Conservation (phyloP, 2,797 vertebrate species). For the Acridotheres tristis region DNA sequence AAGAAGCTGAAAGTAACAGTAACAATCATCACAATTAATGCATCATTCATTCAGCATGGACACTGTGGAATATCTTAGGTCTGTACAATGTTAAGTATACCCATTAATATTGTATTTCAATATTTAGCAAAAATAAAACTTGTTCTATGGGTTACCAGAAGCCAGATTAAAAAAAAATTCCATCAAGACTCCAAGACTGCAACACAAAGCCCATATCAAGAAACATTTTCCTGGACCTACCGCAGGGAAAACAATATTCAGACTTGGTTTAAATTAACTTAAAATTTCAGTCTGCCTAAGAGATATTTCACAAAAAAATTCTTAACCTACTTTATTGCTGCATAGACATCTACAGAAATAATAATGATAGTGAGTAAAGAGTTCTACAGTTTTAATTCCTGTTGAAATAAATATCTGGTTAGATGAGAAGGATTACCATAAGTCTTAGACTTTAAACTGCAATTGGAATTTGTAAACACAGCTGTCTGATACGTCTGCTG, state of each 20-base stretch:
- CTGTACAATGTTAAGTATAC: background rate
- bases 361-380: background rate
- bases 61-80: background rate
- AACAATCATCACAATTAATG: background rate
- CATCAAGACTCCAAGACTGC: background rate
- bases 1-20: background rate
- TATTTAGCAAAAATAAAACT: background rate
- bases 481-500: background rate
- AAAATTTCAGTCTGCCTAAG: background rate
- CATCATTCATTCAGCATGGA: background rate
- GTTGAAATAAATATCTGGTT: slow-evolving; percentile 26
- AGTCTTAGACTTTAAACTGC: slow-evolving; percentile 10
- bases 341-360: background rate
- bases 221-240: background rate
- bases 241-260: background rate
- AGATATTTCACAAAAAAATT: background rate
- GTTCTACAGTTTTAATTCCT: background rate
- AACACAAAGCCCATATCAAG: background rate
- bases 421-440: slow-evolving; percentile 30
- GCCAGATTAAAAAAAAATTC: background rate
- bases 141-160: background rate
- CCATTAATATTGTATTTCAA: background rate
- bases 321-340: background rate
- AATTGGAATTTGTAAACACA: slow-evolving; percentile 42
- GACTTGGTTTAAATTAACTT: background rate